phyloP scores from a whole-genome alignment of 2,888 invertebrate genomes.

The Sminthurinus aureus region DNA sequence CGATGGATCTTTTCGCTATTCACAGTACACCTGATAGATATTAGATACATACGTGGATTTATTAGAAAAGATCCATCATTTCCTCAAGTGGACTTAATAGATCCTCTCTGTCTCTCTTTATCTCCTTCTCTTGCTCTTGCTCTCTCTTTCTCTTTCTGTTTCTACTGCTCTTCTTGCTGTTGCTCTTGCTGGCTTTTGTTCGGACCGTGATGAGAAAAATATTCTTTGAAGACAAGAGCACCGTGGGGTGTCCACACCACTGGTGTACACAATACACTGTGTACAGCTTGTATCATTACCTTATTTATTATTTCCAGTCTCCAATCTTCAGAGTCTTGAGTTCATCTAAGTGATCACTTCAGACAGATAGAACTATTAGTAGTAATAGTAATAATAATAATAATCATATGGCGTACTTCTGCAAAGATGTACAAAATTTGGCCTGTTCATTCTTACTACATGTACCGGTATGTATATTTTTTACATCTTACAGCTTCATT shows the following conservation, averaged over 20 bases:
- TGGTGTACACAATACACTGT: no score
- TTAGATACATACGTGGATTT: no score
- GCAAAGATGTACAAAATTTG: no score
- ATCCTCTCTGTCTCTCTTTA: not conserved
- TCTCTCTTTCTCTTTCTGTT: not conserved
- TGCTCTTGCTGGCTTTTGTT: not conserved
- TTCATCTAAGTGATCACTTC: constrained; percentile 1
- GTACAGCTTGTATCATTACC: not conserved
- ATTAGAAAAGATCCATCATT: not conserved
- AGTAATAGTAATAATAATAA: no score
- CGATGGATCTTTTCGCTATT: no score
- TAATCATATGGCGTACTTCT: no score
- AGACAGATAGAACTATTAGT: no score
- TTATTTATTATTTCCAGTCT: constrained; percentile 10
- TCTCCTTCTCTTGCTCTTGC: not conserved
- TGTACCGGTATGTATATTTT: no score
- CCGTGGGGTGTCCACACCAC: not conserved
- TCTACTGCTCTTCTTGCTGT: not conserved
- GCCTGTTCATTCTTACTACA: no score
- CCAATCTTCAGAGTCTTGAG: not conserved
- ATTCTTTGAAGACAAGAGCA: constrained; percentile 4
- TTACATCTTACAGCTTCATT: no score
- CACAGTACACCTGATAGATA: no score
- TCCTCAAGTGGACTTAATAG: constrained; percentile 6
- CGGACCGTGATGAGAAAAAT: not conserved